Base-by-base conservation (phyloP, 2,113 vertebrate species). In the Trogon surrucura region DNA sequence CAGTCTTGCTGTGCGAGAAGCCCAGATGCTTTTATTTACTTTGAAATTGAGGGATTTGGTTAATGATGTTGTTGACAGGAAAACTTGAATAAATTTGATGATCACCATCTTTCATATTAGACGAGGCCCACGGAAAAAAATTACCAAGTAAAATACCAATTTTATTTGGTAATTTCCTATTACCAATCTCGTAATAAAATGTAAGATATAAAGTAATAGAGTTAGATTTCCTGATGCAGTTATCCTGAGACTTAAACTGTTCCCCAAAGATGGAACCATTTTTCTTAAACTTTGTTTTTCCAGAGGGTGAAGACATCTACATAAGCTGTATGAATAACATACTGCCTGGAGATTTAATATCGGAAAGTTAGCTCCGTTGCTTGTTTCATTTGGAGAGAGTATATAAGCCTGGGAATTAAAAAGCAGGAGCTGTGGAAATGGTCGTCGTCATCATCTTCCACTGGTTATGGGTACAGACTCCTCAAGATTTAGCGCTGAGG, bases 21-120 rank as follows among this genome's bases (percentile, higher is more conserved):
- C 80, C 97, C 97, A 97, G 95, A 95, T 98, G 97, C 97, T 97
- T 97, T 98, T 98, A 98, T 98, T 98, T 97, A 98, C 94, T 97
- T 98, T 97, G 97, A 98, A 98, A 96, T 93, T 95, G 94, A 98
- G 92, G 92, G 97, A 97, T 97, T 95, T 97, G 82, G 95, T 95
- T 98, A 96, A 97, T 97, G 96, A 98, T 98, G 97, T 97, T 97
- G 97, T 97, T 97, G 91, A 97, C 96, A 98, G 95, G 93, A 97
- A 97, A 97, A 97, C 96, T 92, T 96, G 80, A 98, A 98, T 97
- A 96, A 96, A 97, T 96, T 97, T 97, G 96, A 96, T 96, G 95
- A 96, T 96, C 87, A 93, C 96, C 91, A 92, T 97, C 97, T 97
- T 96, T 96, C 95, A 86, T 91, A 97, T 96, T 97, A 97, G 96